Conservation (phyloP, 2,888 invertebrate species). For the Eupithecia inturbata region DNA sequence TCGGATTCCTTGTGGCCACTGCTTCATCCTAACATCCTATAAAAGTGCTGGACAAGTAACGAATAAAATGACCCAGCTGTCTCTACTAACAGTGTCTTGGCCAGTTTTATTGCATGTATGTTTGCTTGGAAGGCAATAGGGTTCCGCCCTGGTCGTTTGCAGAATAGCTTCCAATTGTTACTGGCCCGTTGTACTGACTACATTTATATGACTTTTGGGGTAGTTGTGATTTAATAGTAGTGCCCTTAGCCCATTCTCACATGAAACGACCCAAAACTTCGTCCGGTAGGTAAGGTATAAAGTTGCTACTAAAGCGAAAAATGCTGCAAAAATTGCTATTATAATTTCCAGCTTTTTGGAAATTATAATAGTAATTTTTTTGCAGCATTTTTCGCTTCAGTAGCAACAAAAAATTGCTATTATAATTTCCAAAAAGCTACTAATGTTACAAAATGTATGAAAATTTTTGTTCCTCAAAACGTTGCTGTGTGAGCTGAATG, state of each 20-base stretch:
- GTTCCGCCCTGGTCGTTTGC: constrained; percentile 52
- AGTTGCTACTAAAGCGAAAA: neutral
- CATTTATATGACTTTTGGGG: constrained; percentile 29
- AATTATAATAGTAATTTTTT: too few relatives aligned
- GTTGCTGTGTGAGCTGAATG: neutral
- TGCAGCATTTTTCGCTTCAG: too few relatives aligned
- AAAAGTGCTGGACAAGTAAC: neutral
- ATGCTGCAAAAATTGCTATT: too few relatives aligned
- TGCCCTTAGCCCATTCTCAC: constrained; percentile 10
- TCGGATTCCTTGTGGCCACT: neutral
- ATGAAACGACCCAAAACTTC: neutral
- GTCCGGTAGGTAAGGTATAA: constrained; percentile 2
- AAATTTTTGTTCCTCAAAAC: neutral
- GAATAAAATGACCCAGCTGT: constrained; percentile 24
- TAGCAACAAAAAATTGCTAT: too few relatives aligned
- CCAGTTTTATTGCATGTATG: constrained; percentile 72
- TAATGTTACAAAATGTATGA: neutral
- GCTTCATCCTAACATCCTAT: neutral
- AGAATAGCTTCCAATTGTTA: constrained; percentile 64
- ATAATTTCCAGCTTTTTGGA: too few relatives aligned
- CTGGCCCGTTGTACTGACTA: constrained; percentile 51
- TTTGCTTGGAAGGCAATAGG: constrained; percentile 67
- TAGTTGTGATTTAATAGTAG: constrained; percentile 34
- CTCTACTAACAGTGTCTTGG: constrained; percentile 56
- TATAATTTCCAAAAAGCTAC: too few relatives aligned